Evolutionary conservation across 2,113 vertebrate genomes (phyloP).

Genomic region (Ptilonorhynchus violaceus): DNA sequence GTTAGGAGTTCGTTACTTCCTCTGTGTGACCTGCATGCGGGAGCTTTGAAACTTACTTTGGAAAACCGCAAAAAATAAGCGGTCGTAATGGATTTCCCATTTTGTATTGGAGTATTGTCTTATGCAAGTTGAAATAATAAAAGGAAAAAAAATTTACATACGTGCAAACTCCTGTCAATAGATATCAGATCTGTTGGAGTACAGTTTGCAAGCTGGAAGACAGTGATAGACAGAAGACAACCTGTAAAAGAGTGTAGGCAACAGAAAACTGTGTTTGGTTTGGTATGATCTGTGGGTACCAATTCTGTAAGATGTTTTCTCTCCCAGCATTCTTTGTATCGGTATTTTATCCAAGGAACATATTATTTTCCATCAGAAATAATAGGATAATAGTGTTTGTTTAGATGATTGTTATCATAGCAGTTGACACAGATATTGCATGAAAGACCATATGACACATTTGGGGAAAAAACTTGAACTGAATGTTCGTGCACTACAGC

Average conservation of each 20-base stretch:
- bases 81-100: background rate
- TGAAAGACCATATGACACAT: background rate
- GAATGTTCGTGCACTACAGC: background rate
- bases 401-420: background rate
- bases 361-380: background rate
- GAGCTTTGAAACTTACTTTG: background rate
- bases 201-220: background rate
- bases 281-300: background rate
- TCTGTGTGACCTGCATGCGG: background rate
- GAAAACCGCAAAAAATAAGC: background rate
- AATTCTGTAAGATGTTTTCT: background rate
- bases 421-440: background rate
- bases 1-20: background rate
- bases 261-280: background rate
- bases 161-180: background rate
- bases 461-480: background rate
- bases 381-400: background rate
- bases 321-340: fast-evolving
- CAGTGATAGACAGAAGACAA: background rate
- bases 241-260: background rate
- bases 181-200: background rate
- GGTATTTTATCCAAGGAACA: background rate
- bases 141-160: background rate
- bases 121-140: background rate
- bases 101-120: background rate